phyloP scores from a whole-genome alignment of 2,797 vertebrate genomes.

The Garrulus glandarius region DNA sequence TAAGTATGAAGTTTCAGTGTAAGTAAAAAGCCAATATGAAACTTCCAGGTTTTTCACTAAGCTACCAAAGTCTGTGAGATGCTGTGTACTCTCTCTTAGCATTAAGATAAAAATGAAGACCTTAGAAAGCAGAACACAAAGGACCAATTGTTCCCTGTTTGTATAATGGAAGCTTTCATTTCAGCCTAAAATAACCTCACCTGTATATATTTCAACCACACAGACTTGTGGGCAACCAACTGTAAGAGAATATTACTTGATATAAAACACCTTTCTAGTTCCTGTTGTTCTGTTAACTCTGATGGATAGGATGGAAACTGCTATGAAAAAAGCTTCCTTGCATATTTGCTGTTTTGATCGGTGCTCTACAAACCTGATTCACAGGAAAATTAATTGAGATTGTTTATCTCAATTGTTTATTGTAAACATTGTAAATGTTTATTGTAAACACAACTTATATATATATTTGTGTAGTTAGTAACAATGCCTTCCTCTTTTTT shows the following conservation, averaged over 20 bases:
- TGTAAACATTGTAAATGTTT: too few species aligned
- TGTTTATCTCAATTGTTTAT: too few species aligned
- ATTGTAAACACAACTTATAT: background rate
- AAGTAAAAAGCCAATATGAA: background rate
- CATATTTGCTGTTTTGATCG: background rate
- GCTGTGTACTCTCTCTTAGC: background rate
- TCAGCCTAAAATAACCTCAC: background rate
- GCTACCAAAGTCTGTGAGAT: background rate
- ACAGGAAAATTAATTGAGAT: background rate
- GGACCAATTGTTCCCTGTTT: background rate
- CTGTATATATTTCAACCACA: background rate
- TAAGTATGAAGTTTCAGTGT: constrained; percentile 71
- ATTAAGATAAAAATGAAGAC: background rate
- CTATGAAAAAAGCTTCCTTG: background rate
- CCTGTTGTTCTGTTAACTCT: background rate
- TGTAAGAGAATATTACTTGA: background rate
- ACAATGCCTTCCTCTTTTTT: background rate
- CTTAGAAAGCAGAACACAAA: background rate
- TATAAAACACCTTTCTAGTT: background rate
- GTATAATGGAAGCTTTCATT: background rate
- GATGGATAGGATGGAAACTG: background rate
- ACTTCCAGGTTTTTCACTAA: background rate
- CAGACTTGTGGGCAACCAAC: background rate
- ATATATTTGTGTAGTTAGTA: background rate
- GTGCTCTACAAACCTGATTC: background rate